Percentiles rank a stretch among this genome's conserved stretches.
These are phyloP conservation scores for Gadopsis marmoratus DNA, from an alignment of 2,797 vertebrate species.

Conservation along the genomic window DNA sequence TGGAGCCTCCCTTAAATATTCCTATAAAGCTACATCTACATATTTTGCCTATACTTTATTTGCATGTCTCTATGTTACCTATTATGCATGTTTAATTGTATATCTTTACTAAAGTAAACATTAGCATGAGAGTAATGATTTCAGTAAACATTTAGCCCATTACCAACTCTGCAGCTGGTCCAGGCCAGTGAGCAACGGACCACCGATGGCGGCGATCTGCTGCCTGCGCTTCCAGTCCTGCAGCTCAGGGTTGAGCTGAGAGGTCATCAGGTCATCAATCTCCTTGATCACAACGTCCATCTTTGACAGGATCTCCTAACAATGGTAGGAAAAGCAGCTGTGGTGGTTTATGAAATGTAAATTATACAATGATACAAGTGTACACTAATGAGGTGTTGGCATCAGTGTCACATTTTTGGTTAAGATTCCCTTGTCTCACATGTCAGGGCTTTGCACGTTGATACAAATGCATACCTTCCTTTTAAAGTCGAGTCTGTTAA, in stretches of 20 bases:
- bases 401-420: background rate
- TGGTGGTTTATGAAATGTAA: background rate
- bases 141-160: slow-evolving; percentile 13
- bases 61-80: background rate
- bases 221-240: slow-evolving; percentile 95
- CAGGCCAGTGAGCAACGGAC: slow-evolving; percentile 91
- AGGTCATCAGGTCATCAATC: slow-evolving; percentile 89
- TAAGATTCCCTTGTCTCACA: background rate
- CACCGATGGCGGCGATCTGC: slow-evolving; percentile 95
- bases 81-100: background rate
- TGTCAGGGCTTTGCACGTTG: background rate
- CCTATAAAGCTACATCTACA: background rate
- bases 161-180: slow-evolving; percentile 98
- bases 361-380: background rate
- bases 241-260: slow-evolving; percentile 91
- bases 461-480: slow-evolving; percentile 87
- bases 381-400: background rate
- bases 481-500: slow-evolving; percentile 95
- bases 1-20: background rate
- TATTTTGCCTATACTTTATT: background rate
- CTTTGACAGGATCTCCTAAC: slow-evolving; percentile 92
- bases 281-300: slow-evolving; percentile 92
- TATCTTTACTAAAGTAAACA: background rate
- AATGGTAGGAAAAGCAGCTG: background rate
- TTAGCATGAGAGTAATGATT: background rate